Base-by-base conservation (phyloP, 2,113 vertebrate genomes). In the Thamnaconus septentrionalis region DNA sequence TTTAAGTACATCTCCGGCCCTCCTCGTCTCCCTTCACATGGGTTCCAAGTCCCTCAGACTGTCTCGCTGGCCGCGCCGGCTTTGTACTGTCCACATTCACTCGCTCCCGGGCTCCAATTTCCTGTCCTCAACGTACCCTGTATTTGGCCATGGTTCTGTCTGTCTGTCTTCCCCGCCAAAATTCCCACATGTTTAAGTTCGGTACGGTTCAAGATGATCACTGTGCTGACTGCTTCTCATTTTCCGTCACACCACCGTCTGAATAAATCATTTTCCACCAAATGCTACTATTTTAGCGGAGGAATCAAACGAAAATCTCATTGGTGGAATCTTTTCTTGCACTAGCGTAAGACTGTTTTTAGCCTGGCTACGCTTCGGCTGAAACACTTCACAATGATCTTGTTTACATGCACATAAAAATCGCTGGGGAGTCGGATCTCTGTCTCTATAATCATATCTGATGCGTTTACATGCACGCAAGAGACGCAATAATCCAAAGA, bases 81-180 rank as follows among this genome's bases (percentile, higher is more conserved):
- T 64, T 48, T 47, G 0, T 57, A 31, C 18, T 31, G 18, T 31
- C 18, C 18, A 2, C 18, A 56, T 58, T 64, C 58, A 7, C 56
- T 80, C 55, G 4, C 42, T 69, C 64, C 11, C 53, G 47, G 31
- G 4, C 54, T 66, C 42, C 58, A 45, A 62, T 64, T 78, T 64
- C 66, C 59, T 59, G 44, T 31, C 59, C 11, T 31, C 0, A 45
- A 45, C 44, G 8, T 53, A 53, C 59, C 68, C 71, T 73, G 48
- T 61, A 75, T 66, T 55, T 64, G 54, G 53, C 46, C 43, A 69
- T 64, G 75, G 70, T 75, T 73, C 67, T 51, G 54, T 49, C 74
- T 8, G 62, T 82, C 72, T 79, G 44, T 48, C 18, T 47, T 8
- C 46, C 0, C 51, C 72, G 76, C 76, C 78, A 81, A 63, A 61